Evolutionary conservation across 2,888 invertebrate species (phyloP), one percentile per base, ranked within the genome.

Genomic region (Rhamnusium bicolor): DNA sequence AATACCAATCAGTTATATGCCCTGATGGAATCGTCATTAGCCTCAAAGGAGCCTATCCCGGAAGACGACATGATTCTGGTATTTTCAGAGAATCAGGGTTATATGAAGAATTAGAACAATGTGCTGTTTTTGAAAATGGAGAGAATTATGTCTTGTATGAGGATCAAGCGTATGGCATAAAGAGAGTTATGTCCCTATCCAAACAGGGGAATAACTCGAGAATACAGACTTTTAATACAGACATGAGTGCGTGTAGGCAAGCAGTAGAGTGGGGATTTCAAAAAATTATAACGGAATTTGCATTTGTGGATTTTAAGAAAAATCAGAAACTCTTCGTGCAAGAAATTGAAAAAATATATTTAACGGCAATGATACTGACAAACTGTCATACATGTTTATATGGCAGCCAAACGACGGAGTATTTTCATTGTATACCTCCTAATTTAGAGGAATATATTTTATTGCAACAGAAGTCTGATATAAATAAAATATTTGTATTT

Each of bases 381-480:
- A 65, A 66, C 29, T 66, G 54, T 8, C 58, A 58, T 58, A 58
- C 58, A n/a, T 58, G 58, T 58, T 58, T 58, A 14, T 58, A 58
- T 16, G 29, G 29, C 4, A 66, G 53, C 32, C 53, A 66, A 53
- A 53, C 66, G n/a, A n/a, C n/a, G n/a, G n/a, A n/a, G n/a, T n/a
- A n/a, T n/a, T n/a, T n/a, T n/a, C n/a, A n/a, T n/a, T n/a, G n/a
- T n/a, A n/a, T n/a, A n/a, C n/a, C n/a, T n/a, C n/a, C n/a, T n/a
- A n/a, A n/a, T n/a, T n/a, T n/a, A n/a, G n/a, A n/a, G n/a, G n/a
- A n/a, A n/a, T n/a, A n/a, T n/a, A n/a, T n/a, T n/a, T n/a, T n/a
- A n/a, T n/a, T n/a, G n/a, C n/a, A n/a, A n/a, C n/a, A n/a, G n/a
- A n/a, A n/a, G n/a, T n/a, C n/a, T n/a, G n/a, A n/a, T n/a, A n/a